Conservation (phyloP, 2,797 vertebrate genomes). For the Danio kyathit region DNA sequence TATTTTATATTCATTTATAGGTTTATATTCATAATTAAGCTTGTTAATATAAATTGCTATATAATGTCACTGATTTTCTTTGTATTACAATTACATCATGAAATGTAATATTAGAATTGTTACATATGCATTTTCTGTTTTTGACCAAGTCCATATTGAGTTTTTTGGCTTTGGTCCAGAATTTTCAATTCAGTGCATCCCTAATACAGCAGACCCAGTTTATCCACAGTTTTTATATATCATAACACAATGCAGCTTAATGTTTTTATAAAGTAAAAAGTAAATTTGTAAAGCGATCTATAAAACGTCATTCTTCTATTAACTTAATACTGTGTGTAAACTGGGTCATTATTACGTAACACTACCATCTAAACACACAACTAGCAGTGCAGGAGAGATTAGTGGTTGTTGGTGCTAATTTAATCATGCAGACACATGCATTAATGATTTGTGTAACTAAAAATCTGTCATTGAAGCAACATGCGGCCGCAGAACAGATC, state of each 20-base stretch:
- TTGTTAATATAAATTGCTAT: no score
- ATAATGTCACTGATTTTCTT: no score
- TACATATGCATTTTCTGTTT: no score
- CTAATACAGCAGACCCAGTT: neutral
- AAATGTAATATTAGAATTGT: no score
- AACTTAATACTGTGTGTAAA: conserved; percentile 23
- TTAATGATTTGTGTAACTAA: conserved; percentile 13
- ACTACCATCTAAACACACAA: neutral
- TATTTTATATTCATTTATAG: no score
- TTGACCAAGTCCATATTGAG: no score
- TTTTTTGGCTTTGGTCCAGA: no score
- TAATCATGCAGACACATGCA: conserved; percentile 47
- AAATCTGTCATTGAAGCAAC: conserved; percentile 23
- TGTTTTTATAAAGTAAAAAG: neutral
- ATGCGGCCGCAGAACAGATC: neutral
- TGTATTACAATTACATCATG: no score
- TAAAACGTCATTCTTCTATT: neutral
- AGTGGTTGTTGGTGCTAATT: conserved; percentile 21
- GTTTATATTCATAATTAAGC: no score
- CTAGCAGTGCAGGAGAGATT: neutral
- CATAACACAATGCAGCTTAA: neutral
- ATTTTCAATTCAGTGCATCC: no score
- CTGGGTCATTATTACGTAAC: neutral
- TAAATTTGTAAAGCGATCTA: neutral
- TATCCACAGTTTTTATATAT: conserved; percentile 7